These are phyloP conservation scores for Acanthosepion pharaonis DNA, from an alignment of 2,888 invertebrate species.

Conservation along the genomic window DNA sequence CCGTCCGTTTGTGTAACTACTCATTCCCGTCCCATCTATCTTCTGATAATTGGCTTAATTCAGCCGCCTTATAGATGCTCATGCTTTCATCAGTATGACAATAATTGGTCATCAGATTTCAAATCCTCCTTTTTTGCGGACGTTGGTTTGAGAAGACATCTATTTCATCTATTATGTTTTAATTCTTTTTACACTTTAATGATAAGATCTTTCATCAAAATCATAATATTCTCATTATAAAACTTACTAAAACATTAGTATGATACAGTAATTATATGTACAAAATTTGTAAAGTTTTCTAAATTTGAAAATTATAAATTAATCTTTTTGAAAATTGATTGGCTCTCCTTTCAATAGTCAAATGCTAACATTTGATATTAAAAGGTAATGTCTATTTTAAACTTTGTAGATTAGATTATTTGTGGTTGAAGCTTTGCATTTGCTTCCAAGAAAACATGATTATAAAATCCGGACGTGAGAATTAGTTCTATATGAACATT, in stretches of 20 bases:
- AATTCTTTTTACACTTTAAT: neutral
- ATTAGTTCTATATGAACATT: neutral
- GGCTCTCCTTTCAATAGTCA: neutral
- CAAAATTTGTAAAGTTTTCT: neutral
- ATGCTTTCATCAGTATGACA: conserved; percentile 25
- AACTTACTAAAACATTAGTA: neutral
- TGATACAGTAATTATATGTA: neutral
- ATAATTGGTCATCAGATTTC: conserved; percentile 33
- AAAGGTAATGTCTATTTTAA: neutral
- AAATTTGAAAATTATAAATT: neutral
- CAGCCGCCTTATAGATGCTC: conserved; percentile 22
- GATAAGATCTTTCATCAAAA: neutral
- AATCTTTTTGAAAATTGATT: neutral
- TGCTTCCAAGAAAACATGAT: neutral
- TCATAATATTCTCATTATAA: neutral
- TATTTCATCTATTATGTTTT: neutral
- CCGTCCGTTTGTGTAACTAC: conserved; percentile 42
- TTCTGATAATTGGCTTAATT: conserved; percentile 37
- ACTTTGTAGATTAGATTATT: neutral
- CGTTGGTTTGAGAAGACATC: conserved; percentile 33
- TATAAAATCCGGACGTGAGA: neutral
- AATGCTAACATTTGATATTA: neutral
- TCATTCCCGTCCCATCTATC: conserved; percentile 43
- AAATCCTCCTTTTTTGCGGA: conserved; percentile 33
- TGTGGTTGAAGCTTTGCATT: neutral